These are phyloP conservation scores for Andrena fulva DNA, from an alignment of 2,888 invertebrate genomes.

Conservation along the genomic window DNA sequence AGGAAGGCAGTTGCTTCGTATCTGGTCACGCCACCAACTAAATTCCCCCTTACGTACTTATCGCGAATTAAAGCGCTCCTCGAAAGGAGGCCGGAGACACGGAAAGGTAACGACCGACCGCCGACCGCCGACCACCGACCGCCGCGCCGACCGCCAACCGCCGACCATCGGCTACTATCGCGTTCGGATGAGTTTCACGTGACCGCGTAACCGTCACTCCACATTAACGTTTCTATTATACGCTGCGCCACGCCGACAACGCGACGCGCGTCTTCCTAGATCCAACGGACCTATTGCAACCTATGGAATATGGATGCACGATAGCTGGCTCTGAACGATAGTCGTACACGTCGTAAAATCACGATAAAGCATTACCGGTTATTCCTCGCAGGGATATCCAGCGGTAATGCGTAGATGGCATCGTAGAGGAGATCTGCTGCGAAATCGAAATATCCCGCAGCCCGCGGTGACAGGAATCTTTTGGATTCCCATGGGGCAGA, in stretches of 20 bases:
- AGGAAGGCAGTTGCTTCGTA: constrained; percentile 63
- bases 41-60: constrained; percentile 63
- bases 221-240: constrained; percentile 72
- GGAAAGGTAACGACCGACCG: constrained; percentile 69
- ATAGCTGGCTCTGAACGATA: background rate
- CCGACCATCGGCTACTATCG: constrained; percentile 66
- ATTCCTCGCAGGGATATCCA: background rate
- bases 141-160: too few species aligned
- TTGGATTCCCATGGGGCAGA: background rate
- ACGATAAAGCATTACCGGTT: constrained; percentile 1
- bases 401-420: too few species aligned
- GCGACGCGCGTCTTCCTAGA: too few species aligned
- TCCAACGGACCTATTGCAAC: too few species aligned
- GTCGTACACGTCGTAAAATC: constrained; percentile 5
- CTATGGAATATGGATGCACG: too few species aligned
- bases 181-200: constrained; percentile 69
- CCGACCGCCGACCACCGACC: background rate
- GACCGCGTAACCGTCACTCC: constrained; percentile 64
- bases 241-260: constrained; percentile 4
- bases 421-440: too few species aligned
- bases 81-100: constrained; percentile 69
- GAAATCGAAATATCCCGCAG: background rate
- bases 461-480: background rate
- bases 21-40: constrained; percentile 73
- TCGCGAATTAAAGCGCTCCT: constrained; percentile 69